phyloP scores from a whole-genome alignment of 2,888 invertebrate genomes.

The Drosophila prostipennis region DNA sequence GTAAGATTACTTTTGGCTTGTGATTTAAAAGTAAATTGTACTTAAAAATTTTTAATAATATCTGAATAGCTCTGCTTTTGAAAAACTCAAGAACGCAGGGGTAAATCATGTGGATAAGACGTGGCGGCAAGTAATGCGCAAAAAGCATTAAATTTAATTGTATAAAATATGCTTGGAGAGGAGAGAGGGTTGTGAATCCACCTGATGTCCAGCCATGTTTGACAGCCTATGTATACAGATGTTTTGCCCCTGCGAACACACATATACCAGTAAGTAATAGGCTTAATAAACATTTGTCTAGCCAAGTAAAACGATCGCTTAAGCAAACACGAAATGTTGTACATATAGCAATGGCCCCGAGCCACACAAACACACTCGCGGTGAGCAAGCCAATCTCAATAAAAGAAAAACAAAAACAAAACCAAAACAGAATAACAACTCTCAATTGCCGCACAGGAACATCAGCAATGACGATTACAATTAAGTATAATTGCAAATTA shows the following conservation, averaged over 20 bases:
- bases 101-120: constrained; percentile 13
- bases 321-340: constrained; percentile 59
- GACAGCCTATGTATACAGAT: constrained; percentile 30
- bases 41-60: constrained; percentile 2
- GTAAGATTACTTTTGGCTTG: constrained; percentile 18
- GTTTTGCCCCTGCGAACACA: constrained; percentile 20
- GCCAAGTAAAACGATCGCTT: constrained; percentile 70
- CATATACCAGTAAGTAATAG: constrained; percentile 45
- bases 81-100: constrained; percentile 4
- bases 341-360: constrained; percentile 46
- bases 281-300: constrained; percentile 62
- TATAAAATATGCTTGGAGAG: constrained; percentile 4
- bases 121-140: neutral
- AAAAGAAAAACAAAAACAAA: constrained; percentile 42
- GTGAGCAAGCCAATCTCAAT: constrained; percentile 54
- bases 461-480: constrained; percentile 59
- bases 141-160: constrained; percentile 1
- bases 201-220: constrained; percentile 10
- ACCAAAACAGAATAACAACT: constrained; percentile 32
- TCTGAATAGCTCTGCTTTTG: constrained; percentile 22
- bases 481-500: constrained; percentile 78
- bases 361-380: constrained; percentile 37
- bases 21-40: constrained; percentile 27
- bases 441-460: constrained; percentile 48
- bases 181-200: neutral